Conservation (phyloP, 2,888 invertebrate genomes). For the Ichneumoninae sp. region DNA sequence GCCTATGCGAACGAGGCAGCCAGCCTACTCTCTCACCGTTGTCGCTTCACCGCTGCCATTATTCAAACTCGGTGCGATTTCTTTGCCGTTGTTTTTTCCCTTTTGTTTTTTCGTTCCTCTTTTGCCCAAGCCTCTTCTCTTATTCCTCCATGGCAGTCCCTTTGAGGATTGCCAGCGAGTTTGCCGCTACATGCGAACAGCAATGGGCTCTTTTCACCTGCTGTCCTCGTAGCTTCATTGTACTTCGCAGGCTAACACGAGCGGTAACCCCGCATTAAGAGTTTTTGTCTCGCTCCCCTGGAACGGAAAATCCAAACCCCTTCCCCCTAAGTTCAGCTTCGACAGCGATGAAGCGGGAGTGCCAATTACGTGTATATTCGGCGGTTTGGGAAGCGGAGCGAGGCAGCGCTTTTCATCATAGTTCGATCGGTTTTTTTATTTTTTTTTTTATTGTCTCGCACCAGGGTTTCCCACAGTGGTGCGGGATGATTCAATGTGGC, state of each 20-base stretch:
- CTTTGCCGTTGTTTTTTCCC: background rate
- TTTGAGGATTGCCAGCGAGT: conserved; percentile 35
- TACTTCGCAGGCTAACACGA: conserved; percentile 1
- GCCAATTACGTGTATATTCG: conserved; percentile 53
- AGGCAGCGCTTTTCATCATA: conserved; percentile 36
- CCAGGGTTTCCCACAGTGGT: conserved; percentile 13
- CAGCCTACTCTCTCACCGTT: conserved; percentile 7
- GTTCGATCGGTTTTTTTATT: conserved; percentile 14
- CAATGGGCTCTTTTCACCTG: conserved; percentile 53
- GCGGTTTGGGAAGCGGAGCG: conserved; percentile 23
- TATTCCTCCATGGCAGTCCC: background rate
- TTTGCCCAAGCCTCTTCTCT: conserved; percentile 11
- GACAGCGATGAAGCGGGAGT: conserved; percentile 19
- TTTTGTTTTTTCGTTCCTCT: background rate
- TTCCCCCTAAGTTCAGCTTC: background rate
- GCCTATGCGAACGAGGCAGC: conserved; percentile 3
- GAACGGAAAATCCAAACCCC: conserved; percentile 47
- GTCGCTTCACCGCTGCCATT: conserved; percentile 31
- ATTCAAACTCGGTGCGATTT: conserved; percentile 26
- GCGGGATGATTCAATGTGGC: conserved; percentile 10
- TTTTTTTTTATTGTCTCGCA: background rate
- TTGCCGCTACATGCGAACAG: conserved; percentile 32
- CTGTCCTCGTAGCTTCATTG: conserved; percentile 42
- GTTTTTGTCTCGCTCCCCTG: conserved; percentile 57
- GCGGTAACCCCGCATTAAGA: conserved; percentile 18